These are phyloP conservation scores for Paralichthys olivaceus DNA, from an alignment of 2,113 vertebrate species.

Conservation along the genomic window DNA sequence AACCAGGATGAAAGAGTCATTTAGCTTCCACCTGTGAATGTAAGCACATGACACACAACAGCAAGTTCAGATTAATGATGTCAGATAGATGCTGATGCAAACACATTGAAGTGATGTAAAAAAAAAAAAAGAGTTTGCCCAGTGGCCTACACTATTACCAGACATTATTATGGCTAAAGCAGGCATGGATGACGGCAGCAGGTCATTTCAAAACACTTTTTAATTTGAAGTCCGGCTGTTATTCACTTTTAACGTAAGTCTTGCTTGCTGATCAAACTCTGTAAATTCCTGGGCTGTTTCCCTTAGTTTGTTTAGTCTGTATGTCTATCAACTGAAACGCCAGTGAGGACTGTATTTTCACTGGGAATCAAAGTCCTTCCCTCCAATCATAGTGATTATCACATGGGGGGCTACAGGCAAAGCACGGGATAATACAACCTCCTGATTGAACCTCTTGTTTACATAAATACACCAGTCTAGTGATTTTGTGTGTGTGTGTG, in stretches of 20 bases:
- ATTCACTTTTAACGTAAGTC: constrained; percentile 27
- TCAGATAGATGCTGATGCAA: neutral
- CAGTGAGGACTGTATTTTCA: constrained; percentile 11
- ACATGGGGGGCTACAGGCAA: constrained; percentile 18
- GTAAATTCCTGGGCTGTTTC: constrained; percentile 22
- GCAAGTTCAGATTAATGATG: neutral
- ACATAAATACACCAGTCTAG: constrained; percentile 11
- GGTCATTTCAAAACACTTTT: constrained; percentile 22
- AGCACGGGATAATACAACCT: constrained; percentile 1
- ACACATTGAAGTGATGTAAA: neutral
- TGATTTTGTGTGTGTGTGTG: neutral
- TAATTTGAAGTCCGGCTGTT: constrained; percentile 18
- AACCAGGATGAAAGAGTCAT: constrained; percentile 87
- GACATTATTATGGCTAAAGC: neutral
- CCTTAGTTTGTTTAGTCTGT: constrained; percentile 8
- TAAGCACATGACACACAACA: constrained; percentile 49
- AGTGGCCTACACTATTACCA: too few relatives aligned
- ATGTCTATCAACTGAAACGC: constrained; percentile 21
- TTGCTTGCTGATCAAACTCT: constrained; percentile 29
- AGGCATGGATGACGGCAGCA: constrained; percentile 40
- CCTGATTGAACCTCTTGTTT: constrained; percentile 49
- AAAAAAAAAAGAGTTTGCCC: neutral
- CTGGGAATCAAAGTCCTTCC: constrained; percentile 8
- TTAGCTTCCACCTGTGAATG: constrained; percentile 91
- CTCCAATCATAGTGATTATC: constrained; percentile 47